Conservation (phyloP, 2,797 vertebrate species). For the Hipposideros larvatus region DNA sequence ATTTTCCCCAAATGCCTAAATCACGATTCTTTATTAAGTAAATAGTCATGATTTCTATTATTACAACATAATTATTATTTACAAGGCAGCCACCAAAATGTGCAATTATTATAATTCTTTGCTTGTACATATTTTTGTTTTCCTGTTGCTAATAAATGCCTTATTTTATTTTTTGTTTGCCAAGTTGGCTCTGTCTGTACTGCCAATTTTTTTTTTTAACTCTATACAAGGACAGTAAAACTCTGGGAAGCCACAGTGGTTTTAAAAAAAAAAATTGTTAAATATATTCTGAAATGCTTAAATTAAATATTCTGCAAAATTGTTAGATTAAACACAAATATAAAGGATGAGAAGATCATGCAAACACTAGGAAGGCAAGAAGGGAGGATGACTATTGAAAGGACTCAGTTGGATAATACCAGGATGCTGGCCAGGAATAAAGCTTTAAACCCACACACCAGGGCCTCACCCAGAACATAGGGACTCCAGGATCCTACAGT, state of each 20-base stretch:
- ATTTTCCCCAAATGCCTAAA: background rate
- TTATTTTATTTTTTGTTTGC: background rate
- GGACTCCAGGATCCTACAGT: background rate
- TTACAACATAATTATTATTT: background rate
- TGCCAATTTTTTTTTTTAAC: background rate
- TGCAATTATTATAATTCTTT: background rate
- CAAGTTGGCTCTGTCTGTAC: background rate
- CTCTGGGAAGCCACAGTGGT: background rate
- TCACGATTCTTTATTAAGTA: background rate
- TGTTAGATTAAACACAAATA: background rate
- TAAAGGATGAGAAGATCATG: background rate
- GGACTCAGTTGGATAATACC: rapidly evolving
- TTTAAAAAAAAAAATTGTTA: background rate
- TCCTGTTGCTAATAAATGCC: background rate
- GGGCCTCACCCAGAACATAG: background rate
- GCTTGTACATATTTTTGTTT: background rate
- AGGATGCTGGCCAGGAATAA: background rate
- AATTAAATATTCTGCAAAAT: background rate
- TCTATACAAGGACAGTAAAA: background rate
- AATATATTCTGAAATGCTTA: background rate
- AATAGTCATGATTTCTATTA: background rate
- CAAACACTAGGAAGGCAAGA: background rate
- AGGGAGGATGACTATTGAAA: background rate
- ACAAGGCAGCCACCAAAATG: background rate
- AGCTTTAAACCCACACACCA: rapidly evolving